phyloP scores from a whole-genome alignment of 2,888 invertebrate genomes.

The Cremastinae sp. region DNA sequence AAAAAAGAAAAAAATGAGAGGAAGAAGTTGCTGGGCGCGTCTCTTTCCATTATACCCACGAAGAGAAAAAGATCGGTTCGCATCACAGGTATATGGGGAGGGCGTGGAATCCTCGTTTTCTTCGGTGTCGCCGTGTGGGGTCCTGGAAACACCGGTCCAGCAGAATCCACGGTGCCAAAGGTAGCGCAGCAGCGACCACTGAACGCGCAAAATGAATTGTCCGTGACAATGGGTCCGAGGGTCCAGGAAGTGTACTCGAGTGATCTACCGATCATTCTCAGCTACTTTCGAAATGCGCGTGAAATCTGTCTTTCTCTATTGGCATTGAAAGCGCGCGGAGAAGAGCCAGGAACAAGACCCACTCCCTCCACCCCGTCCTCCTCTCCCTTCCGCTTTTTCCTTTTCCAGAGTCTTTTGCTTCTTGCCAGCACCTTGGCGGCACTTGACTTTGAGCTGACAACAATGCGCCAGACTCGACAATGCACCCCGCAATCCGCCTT shows the following conservation, averaged over 20 bases:
- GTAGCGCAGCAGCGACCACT: constrained; percentile 60
- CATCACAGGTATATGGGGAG: constrained; percentile 52
- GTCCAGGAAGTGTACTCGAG: constrained; percentile 77
- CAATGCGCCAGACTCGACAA: constrained; percentile 69
- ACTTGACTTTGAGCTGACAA: constrained; percentile 74
- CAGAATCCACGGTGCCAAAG: constrained; percentile 66
- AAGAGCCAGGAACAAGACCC: constrained; percentile 47
- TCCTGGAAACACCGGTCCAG: constrained; percentile 67
- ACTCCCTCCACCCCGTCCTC: constrained; percentile 54
- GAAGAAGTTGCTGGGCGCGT: constrained; percentile 66
- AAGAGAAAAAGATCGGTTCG: constrained; percentile 47
- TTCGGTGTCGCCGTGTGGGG: constrained; percentile 76
- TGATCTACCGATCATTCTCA: constrained; percentile 73
- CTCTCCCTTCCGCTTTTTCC: constrained; percentile 36
- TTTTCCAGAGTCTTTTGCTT: constrained; percentile 32
- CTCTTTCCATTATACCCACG: constrained; percentile 42
- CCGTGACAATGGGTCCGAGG: constrained; percentile 67
- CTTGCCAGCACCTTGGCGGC: constrained; percentile 65
- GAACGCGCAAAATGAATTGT: constrained; percentile 67
- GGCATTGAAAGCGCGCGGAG: constrained; percentile 60
- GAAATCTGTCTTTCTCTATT: constrained; percentile 58
- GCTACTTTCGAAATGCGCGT: constrained; percentile 60
- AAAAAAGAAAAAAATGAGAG: constrained; percentile 12
- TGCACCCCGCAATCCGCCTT: constrained; percentile 68
- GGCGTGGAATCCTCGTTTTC: constrained; percentile 66